Base-by-base conservation (phyloP, 2,113 vertebrate species). In the Alligator sinensis region DNA sequence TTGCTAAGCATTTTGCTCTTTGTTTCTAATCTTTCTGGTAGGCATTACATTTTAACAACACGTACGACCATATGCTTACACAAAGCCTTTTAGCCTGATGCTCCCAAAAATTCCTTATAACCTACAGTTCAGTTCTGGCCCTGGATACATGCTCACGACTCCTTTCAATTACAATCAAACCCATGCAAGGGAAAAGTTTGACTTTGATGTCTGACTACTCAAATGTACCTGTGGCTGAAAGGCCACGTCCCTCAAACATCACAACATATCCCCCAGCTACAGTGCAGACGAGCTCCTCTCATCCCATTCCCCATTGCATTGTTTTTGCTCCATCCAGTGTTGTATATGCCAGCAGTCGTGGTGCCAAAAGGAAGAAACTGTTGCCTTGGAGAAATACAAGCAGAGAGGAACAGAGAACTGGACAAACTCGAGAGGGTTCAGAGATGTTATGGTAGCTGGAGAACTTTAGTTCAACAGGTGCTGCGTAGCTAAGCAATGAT, bases 311-410 rank as follows among this genome's bases (percentile, higher is more conserved):
- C 0, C 64, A 14, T 13, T 55, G 34, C 25, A 57, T 82, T 84
- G 34, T 0, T 1, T 7, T 11, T 57, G 28, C 57, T 64, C 81
- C 79, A 21, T 59, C 17, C 14, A 82, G 80, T 28, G 2, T 9
- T 47, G 47, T 57, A n/a, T 27, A 78, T 80, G 60, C n/a, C 0
- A 0, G 17, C 2, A 11, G 4, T 66, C 63, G 13, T 3, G 5
- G 5, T 9, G 38, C 27, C 78, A 78, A 60, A 54, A 70, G 54
- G 38, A 77, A 12, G n/a, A 47, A 87, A 19, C 2, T n/a, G 2
- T 60, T 89, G 22, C 22, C n/a, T 77, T 88, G 79, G 15, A 55
- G 60, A 72, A 90, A 27, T 3, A 60, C 19, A 61, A 87, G 70
- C 13, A 30, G 1, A 6, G 38, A 27, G 30, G n/a, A 30, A 61